Evolutionary conservation across 2,797 vertebrate species (phyloP), one percentile per base, ranked within the genome.

Genomic region (Pangasius krempfi): DNA sequence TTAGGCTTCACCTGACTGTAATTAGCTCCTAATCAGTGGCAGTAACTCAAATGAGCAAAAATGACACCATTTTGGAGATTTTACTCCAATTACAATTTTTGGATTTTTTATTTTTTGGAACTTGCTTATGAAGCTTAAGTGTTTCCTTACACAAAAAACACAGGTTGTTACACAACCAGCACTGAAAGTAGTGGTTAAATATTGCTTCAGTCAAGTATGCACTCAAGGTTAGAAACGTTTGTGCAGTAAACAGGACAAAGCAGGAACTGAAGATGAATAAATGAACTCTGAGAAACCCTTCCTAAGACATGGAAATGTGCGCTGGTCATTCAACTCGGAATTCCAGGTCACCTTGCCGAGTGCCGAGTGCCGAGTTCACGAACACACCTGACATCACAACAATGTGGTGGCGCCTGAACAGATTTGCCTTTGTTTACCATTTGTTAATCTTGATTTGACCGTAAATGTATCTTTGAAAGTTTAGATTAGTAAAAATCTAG

Each of bases 1-100:
- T 30, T 60, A 25, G 30, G 56, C 87, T n/a, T 76, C 81, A 84
- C n/a, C 81, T 84, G 87, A 58, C 20, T 14, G 10, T 33, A 68
- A 33, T 84, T 68, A 68, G 7, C 1, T 22, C 2, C 37, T 44
- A 82, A 27, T 82, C 62, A 27, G 16, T 56, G 40, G 22, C 44
- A 25, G 37, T 44, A 20, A 73, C 10, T 44, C 37, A 73, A 73
- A 44, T 20, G 30, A 70, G 37, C 18, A n/a, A 30, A 78, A 30
- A 16, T 7, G 52, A 16, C 3, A n/a, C 44, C 44, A 33, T 52
- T 18, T 10, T 50, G 22, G 47, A 14, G 27, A n/a, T 30, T 52
- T 8, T 3, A 20, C 7, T 54, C 50, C 5, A 33, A 44, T 72
- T 3, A 37, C 14, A 16, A 16, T 12, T n/a, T n/a, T 68, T 68